Conservation (phyloP, 35 echinoderm and acorn worm genomes). For the Apostichopus japonicus region DNA sequence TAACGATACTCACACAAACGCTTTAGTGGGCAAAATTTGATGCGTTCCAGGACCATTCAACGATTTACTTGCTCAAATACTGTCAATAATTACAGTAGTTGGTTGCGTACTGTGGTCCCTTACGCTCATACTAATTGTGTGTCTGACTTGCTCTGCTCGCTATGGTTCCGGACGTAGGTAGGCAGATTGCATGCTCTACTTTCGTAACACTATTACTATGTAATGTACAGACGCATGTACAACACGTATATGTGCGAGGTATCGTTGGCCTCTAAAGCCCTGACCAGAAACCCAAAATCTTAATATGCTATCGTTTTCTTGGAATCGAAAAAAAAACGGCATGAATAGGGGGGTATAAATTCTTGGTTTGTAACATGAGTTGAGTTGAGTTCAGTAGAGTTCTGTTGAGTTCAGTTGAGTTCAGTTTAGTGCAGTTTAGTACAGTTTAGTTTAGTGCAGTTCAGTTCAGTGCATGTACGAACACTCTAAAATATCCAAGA, state of each 20-base stretch:
- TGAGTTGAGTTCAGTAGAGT: too few relatives aligned
- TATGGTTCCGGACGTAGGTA: neutral
- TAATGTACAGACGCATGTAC: neutral
- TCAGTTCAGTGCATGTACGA: too few relatives aligned
- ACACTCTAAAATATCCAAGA: too few relatives aligned
- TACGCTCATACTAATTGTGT: neutral
- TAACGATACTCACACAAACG: neutral
- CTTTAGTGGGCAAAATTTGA: neutral
- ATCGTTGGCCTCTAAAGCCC: neutral
- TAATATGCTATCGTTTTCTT: neutral
- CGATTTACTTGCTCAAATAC: neutral
- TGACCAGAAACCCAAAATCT: neutral
- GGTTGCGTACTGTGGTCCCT: neutral
- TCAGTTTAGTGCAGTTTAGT: too few relatives aligned
- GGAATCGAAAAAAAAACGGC: neutral
- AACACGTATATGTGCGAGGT: neutral
- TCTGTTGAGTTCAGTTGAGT: too few relatives aligned
- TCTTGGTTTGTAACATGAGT: too few relatives aligned
- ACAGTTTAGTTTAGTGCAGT: too few relatives aligned
- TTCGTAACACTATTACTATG: neutral
- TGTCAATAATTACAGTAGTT: neutral
- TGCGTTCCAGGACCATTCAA: neutral
- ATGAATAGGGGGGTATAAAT: too few relatives aligned
- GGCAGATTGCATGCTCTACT: neutral
- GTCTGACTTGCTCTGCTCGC: too few relatives aligned